Percentiles rank a stretch among this genome's conserved stretches.
Conservation (phyloP, 2,888 invertebrate genomes). For the Drosophila cracens region DNA sequence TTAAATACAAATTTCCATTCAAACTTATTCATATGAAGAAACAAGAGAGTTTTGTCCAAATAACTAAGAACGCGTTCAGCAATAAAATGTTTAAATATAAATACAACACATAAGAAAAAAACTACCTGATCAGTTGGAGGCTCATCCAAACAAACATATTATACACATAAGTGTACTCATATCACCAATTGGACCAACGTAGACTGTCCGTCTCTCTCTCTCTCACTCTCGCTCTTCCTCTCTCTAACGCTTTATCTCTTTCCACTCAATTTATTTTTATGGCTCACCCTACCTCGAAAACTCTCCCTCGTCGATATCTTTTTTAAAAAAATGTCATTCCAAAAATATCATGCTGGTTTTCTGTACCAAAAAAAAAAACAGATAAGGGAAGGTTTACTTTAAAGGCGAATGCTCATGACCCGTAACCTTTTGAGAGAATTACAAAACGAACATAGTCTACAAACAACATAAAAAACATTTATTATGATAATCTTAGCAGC, state of each 20-base stretch:
- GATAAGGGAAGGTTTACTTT: neutral
- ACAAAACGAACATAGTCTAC: neutral
- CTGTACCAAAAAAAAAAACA: neutral
- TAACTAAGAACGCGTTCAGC: neutral
- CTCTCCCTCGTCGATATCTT: neutral
- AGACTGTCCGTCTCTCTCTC: neutral
- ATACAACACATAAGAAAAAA: neutral
- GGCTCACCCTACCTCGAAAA: neutral
- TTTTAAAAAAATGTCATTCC: neutral
- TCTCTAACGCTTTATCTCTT: neutral
- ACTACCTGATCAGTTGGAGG: conserved; percentile 3
- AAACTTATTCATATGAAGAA: neutral
- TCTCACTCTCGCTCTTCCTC: neutral
- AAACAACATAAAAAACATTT: conserved; percentile 40
- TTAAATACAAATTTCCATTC: neutral
- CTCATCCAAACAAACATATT: neutral
- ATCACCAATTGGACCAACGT: conserved; percentile 19
- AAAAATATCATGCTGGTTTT: neutral
- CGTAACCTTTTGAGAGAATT: neutral
- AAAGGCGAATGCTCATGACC: neutral
- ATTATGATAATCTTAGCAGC: conserved; percentile 41
- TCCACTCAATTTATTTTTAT: conserved; percentile 1
- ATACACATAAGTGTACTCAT: neutral
- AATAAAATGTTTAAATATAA: conserved; percentile 10
- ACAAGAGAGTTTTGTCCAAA: neutral